These are phyloP conservation scores for Rhinichthys osculus DNA, from an alignment of 2,797 vertebrate genomes.

Conservation along the genomic window DNA sequence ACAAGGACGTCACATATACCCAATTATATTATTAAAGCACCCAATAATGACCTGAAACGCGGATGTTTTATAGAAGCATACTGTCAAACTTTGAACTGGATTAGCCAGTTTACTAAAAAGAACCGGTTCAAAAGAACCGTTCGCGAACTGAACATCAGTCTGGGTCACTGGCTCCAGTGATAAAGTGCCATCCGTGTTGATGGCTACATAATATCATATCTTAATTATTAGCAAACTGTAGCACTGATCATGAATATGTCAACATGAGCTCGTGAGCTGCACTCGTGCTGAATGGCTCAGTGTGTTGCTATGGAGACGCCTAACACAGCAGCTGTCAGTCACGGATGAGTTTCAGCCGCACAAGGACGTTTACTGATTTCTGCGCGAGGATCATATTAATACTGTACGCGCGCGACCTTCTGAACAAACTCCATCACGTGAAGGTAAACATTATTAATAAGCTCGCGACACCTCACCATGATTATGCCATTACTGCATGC, in stretches of 20 bases:
- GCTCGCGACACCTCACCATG: not conserved
- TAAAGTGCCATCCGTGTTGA: no score
- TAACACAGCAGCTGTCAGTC: conserved; percentile 26
- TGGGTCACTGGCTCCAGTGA: no score
- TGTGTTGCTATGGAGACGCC: conserved; percentile 17
- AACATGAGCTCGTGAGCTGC: not conserved
- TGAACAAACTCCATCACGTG: not conserved
- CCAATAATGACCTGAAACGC: no score
- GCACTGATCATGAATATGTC: not conserved
- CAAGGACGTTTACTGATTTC: not conserved
- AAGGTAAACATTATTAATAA: conserved; percentile 9
- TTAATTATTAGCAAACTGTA: not conserved
- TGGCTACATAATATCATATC: no score
- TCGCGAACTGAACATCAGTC: no score
- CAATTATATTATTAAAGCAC: no score
- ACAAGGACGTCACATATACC: no score
- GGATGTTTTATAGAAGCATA: no score
- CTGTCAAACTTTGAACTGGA: no score
- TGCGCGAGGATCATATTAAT: not conserved
- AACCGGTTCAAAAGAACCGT: no score
- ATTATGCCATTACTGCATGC: not conserved
- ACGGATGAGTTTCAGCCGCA: not conserved
- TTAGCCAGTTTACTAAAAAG: no score
- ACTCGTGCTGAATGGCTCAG: not conserved
- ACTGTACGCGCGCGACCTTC: conserved; percentile 2